Evolutionary conservation across 2,888 invertebrate genomes (phyloP).

Genomic region (Calameuta filiformis): DNA sequence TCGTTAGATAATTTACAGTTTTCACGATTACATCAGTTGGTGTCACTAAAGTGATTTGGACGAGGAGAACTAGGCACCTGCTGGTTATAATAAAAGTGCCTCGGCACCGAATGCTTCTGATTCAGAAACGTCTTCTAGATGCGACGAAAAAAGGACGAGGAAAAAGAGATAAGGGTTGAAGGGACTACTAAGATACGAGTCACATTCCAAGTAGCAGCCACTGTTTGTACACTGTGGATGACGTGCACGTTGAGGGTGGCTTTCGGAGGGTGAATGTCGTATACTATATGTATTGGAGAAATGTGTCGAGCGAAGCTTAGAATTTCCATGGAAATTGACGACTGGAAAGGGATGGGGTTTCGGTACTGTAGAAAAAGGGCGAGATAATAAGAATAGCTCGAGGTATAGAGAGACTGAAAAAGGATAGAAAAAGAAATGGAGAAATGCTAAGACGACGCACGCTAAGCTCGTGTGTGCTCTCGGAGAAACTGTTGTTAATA

Average conservation of each 20-base stretch:
- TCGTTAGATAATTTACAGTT: background rate
- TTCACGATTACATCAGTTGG: background rate
- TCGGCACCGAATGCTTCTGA: background rate
- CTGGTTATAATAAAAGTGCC: background rate
- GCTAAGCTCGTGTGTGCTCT: constrained; percentile 29
- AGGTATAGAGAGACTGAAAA: constrained; percentile 14
- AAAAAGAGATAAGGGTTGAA: constrained; percentile 16
- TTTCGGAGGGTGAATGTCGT: background rate
- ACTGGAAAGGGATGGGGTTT: background rate
- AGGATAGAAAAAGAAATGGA: constrained; percentile 34
- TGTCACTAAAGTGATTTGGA: background rate
- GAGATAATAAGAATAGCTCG: constrained; percentile 10
- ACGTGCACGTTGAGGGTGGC: background rate
- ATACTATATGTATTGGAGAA: background rate
- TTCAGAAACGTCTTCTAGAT: background rate
- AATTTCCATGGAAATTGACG: background rate
- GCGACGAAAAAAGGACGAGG: constrained; percentile 10
- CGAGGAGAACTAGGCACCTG: background rate
- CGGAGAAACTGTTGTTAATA: constrained; percentile 56
- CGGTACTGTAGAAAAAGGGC: background rate
- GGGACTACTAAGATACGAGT: background rate
- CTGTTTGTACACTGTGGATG: background rate
- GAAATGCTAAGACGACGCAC: constrained; percentile 20
- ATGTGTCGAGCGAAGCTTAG: background rate
- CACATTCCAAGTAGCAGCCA: background rate